These are phyloP conservation scores for Heliconius hermathena DNA, from an alignment of 1,140 invertebrate species.

Conservation along the genomic window DNA sequence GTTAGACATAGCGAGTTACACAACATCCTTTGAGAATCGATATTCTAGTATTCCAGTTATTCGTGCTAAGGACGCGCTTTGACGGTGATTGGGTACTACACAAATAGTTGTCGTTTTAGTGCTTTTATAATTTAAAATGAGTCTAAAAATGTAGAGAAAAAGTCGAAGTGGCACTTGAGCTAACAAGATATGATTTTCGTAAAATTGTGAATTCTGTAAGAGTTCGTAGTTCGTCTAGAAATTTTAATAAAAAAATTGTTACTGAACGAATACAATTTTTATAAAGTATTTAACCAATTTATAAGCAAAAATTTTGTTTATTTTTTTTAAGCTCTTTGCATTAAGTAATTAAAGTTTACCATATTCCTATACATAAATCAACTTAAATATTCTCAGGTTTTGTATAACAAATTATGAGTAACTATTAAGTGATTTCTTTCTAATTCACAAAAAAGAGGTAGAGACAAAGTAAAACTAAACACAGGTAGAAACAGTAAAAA, in stretches of 20 bases:
- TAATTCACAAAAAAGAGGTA: background rate
- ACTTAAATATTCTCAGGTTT: background rate
- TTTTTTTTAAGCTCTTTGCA: background rate
- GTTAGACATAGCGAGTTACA: slow-evolving; percentile 28
- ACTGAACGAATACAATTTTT: background rate
- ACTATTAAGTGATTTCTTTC: background rate
- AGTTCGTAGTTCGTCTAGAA: background rate
- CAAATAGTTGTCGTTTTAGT: slow-evolving; percentile 21
- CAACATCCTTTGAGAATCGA: slow-evolving; percentile 29
- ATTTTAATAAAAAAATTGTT: background rate
- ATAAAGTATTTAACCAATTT: background rate
- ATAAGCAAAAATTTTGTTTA: background rate
- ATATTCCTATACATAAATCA: background rate
- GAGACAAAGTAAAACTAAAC: background rate
- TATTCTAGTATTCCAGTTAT: slow-evolving; percentile 33
- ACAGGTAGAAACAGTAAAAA: background rate
- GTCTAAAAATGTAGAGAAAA: background rate
- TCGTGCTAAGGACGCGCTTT: slow-evolving; percentile 30
- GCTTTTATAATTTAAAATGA: slow-evolving; percentile 12
- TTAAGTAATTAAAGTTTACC: no score
- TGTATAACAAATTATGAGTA: background rate
- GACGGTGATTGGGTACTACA: slow-evolving; percentile 21
- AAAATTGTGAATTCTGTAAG: background rate
- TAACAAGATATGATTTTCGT: slow-evolving; percentile 1
- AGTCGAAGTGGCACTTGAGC: background rate